These are phyloP conservation scores for Plectropomus leopardus DNA, from an alignment of 2,113 vertebrate species.

Conservation along the genomic window DNA sequence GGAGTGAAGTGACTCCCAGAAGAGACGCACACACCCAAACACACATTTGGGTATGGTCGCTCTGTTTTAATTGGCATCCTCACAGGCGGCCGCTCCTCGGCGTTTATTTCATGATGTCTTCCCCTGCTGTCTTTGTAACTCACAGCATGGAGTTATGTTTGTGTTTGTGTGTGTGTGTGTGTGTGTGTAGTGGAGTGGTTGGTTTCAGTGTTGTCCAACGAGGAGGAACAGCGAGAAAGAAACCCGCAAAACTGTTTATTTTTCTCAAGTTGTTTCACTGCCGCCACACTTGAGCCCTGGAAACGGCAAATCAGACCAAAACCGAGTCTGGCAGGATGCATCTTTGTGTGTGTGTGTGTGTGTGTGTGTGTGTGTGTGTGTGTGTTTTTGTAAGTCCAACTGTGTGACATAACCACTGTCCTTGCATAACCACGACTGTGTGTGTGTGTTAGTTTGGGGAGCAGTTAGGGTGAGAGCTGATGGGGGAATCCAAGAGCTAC, in stretches of 20 bases:
- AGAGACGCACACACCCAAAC: slow-evolving; percentile 23
- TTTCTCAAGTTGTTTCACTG: slow-evolving; percentile 45
- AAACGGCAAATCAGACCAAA: slow-evolving; percentile 39
- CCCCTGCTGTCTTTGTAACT: slow-evolving; percentile 22
- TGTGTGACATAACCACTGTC: slow-evolving; percentile 57
- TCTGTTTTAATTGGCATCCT: slow-evolving; percentile 72
- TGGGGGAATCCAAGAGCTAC: slow-evolving; percentile 19
- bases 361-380: slow-evolving; percentile 52
- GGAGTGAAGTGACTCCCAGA: slow-evolving; percentile 51
- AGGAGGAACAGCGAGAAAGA: slow-evolving; percentile 8
- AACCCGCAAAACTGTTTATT: slow-evolving; percentile 45
- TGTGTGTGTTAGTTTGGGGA: background rate
- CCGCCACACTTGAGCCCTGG: slow-evolving; percentile 11
- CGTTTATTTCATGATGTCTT: slow-evolving; percentile 60
- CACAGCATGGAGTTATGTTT: slow-evolving; percentile 25
- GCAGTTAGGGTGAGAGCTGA: slow-evolving; percentile 11
- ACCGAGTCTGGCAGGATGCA: slow-evolving; percentile 6
- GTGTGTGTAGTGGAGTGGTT: slow-evolving; percentile 8
- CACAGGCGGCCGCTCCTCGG: slow-evolving; percentile 12
- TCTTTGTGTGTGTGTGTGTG: slow-evolving; percentile 46
- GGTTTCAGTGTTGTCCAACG: slow-evolving; percentile 5
- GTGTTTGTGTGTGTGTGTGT: slow-evolving; percentile 19
- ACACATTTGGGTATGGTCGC: slow-evolving; percentile 26
- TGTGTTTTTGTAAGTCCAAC: slow-evolving; percentile 28
- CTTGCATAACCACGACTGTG: slow-evolving; percentile 37